Evolutionary conservation across 1,140 invertebrate species (phyloP).

Genomic region (Whitmania pigra): DNA sequence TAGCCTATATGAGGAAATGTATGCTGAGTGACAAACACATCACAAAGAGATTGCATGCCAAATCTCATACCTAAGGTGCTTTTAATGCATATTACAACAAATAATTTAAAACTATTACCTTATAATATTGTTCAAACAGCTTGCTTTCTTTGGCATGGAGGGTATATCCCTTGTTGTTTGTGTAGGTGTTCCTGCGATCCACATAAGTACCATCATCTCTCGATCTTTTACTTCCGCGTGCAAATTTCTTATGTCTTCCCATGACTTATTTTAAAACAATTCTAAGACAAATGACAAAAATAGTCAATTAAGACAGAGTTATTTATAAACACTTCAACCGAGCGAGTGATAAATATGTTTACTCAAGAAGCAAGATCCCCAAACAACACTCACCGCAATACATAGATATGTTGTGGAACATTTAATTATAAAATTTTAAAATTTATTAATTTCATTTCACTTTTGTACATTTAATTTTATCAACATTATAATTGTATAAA

Average conservation of each 20-base stretch:
- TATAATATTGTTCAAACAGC: slow-evolving; percentile 22
- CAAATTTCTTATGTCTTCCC: neutral
- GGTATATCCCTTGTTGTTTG: neutral
- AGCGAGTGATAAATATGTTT: neutral
- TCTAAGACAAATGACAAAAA: too few relatives aligned
- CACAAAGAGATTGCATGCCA: too few relatives aligned
- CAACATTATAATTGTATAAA: too few relatives aligned
- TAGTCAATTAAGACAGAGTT: too few relatives aligned
- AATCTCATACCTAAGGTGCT: too few relatives aligned
- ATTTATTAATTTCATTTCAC: too few relatives aligned
- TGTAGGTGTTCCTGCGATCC: slow-evolving; percentile 9
- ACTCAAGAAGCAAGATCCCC: neutral
- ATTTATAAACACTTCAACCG: neutral
- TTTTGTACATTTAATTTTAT: too few relatives aligned
- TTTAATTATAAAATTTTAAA: neutral
- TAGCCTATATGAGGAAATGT: too few relatives aligned
- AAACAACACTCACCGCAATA: neutral
- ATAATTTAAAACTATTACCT: slow-evolving; percentile 18
- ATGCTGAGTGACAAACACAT: too few relatives aligned
- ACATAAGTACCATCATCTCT: slow-evolving; percentile 9
- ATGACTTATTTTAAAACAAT: neutral
- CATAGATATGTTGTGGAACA: neutral
- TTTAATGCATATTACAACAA: neutral
- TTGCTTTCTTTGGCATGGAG: slow-evolving; percentile 1
- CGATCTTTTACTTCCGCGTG: neutral